Evolutionary conservation across 92 coral and sea anemone genomes (phyloP).

Genomic region (Siderastrea siderea): DNA sequence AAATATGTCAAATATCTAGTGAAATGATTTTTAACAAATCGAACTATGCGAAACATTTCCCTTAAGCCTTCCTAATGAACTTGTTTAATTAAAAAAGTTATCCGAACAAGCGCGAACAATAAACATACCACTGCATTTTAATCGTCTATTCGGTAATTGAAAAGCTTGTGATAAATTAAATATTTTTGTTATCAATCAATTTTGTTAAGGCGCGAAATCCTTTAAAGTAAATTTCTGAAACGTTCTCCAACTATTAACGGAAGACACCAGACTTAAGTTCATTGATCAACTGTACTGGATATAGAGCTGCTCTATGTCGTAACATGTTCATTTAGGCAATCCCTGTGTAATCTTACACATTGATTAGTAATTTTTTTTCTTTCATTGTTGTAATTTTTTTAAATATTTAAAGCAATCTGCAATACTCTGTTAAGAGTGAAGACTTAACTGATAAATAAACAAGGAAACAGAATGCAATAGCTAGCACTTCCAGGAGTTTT

Average conservation of each 20-base stretch:
- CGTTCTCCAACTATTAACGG: too few species aligned
- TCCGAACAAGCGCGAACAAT: not conserved
- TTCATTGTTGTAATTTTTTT: too few species aligned
- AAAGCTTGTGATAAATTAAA: not conserved
- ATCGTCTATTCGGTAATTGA: not conserved
- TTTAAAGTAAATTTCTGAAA: too few species aligned
- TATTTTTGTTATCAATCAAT: not conserved
- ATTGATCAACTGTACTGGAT: not conserved
- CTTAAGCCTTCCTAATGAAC: constrained; percentile 15
- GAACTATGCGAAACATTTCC: constrained; percentile 32
- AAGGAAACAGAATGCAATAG: too few species aligned
- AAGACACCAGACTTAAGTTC: not conserved
- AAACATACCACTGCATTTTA: not conserved
- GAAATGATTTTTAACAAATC: constrained; percentile 12
- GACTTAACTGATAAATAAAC: too few species aligned
- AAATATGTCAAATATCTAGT: constrained; percentile 23
- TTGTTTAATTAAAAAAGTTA: constrained; percentile 17
- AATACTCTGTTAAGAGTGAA: too few species aligned
- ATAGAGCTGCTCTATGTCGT: not conserved
- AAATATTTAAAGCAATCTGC: too few species aligned
- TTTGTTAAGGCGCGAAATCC: not conserved
- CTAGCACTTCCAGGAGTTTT: too few species aligned
- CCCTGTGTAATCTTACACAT: too few species aligned
- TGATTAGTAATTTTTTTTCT: too few species aligned
- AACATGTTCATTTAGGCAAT: too few species aligned